Base-by-base conservation (phyloP, 2,888 invertebrate genomes). In the Exephanes ischioxanthus region DNA sequence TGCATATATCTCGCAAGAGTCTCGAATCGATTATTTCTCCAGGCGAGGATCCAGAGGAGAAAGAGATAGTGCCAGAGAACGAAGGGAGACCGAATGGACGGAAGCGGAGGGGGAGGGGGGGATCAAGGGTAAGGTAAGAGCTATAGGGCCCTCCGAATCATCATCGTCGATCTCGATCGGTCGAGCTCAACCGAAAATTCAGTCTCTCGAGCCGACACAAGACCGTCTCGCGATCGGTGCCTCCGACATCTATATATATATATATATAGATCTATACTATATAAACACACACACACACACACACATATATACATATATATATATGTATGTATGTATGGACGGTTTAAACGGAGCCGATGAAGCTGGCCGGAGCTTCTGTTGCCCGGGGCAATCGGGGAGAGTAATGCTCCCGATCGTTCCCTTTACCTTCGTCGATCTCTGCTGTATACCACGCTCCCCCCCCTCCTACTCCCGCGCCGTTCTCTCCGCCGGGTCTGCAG, bases 111-210 rank as follows among this genome's bases (percentile, higher is more conserved):
- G 30, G 30, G 30, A 3, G 7, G 11, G 37, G 11, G 66, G 22
- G 48, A 48, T 68, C 77, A 26, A 37, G 22, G 26, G 58, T 14
- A 26, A 58, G 26, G 58, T 3, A 26, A 58, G 26, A 58, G 58
- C 55, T 55, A 55, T 55, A 55, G 58, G 58, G 22, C 58, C 11
- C 80, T n/a, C 58, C 73, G 80, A 80, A 80, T 80, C 80, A 66
- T 63, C 75, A 80, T 68, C 80, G 73, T 73, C 72, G 66, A 80
- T 80, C 80, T 73, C 33, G 73, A 80, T 80, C 72, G 80, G 67
- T 51, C 53, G 73, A 66, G 73, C 72, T 41, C 72, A 58, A 16
- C 26, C 73, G 26, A 26, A 61, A 41, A 67, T 37, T 41, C 37
- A 41, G n/a, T 19, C 37, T 33, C 37, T 22, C 41, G 26, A n/a